Percentiles rank a stretch among this genome's conserved stretches.
Conservation (phyloP, 2,888 invertebrate species). For the Eueremaeus valkanovi region DNA sequence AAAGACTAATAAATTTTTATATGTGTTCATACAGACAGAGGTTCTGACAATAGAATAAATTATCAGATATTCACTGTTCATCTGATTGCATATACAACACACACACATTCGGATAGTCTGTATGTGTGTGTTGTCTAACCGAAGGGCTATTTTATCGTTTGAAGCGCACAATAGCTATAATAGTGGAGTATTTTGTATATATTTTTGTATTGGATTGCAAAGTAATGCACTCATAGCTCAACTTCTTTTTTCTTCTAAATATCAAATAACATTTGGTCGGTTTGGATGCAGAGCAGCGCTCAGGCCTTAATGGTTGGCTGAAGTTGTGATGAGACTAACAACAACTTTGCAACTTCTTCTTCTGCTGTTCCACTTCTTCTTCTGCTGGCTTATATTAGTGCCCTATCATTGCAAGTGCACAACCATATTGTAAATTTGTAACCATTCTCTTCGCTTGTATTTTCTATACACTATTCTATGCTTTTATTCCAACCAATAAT, state of each 20-base stretch:
- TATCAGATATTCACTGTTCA: not conserved
- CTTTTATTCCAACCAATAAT: not conserved
- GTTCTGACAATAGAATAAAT: not conserved
- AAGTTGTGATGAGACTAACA: constrained; percentile 20
- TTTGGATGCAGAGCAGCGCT: constrained; percentile 14
- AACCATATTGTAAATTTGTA: constrained; percentile 27
- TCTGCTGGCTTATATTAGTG: too few species aligned
- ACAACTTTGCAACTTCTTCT: constrained; percentile 5
- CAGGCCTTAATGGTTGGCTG: constrained; percentile 20
- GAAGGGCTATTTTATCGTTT: not conserved
- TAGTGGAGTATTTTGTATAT: too few species aligned
- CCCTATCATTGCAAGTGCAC: not conserved
- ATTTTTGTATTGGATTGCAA: not conserved
- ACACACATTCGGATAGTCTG: not conserved
- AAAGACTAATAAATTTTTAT: too few species aligned
- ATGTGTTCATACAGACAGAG: too few species aligned
- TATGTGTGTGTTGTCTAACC: not conserved
- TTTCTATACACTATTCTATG: too few species aligned
- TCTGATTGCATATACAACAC: not conserved
- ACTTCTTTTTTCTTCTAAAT: not conserved
- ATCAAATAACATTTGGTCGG: constrained; percentile 14
- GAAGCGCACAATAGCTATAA: too few species aligned
- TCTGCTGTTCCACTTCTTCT: not conserved
- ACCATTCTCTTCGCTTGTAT: not conserved
- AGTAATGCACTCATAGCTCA: not conserved